These are phyloP conservation scores for Poecile atricapillus DNA, from an alignment of 2,113 vertebrate species.

Conservation along the genomic window DNA sequence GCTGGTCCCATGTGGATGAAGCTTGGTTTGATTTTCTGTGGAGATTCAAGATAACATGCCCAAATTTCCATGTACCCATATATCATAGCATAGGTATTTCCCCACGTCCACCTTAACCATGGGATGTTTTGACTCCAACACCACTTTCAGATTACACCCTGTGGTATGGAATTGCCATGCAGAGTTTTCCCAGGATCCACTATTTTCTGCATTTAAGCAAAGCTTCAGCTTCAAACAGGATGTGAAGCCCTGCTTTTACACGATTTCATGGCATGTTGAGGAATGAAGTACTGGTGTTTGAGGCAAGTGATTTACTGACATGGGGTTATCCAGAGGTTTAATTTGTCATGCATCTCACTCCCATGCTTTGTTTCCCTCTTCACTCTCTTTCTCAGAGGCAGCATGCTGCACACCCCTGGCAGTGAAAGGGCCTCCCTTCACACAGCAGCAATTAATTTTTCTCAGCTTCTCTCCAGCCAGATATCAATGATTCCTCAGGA, in stretches of 20 bases:
- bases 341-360: background rate
- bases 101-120: background rate
- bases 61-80: background rate
- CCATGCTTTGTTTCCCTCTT: background rate
- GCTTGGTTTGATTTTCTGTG: background rate
- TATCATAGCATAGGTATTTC: background rate
- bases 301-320: constrained; percentile 32
- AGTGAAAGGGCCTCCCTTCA: background rate
- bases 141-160: background rate
- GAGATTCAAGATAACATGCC: background rate
- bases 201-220: background rate
- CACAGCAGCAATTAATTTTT: constrained; percentile 22
- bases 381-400: background rate
- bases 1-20: background rate
- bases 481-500: background rate
- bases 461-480: background rate
- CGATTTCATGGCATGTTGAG: background rate
- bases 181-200: background rate
- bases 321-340: constrained; percentile 19
- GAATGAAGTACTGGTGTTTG: background rate
- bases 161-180: background rate
- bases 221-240: background rate
- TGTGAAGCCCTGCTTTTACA: background rate
- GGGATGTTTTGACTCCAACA: background rate
- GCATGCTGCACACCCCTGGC: background rate